phyloP scores from a whole-genome alignment of 2,113 vertebrate genomes.

The Perognathus longimembris region DNA sequence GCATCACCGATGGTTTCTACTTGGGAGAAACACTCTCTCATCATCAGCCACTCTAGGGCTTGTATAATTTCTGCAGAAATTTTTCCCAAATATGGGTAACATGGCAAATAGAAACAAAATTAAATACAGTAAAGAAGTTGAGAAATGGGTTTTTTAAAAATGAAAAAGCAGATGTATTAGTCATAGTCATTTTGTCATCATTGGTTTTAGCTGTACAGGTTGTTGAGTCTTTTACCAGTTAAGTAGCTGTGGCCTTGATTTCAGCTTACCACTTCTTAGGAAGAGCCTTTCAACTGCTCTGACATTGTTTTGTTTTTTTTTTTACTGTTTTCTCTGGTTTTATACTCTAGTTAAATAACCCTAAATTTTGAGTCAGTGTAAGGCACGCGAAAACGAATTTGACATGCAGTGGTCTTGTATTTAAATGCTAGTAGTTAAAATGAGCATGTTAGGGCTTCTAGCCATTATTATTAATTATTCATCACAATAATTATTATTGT shows the following conservation, averaged over 20 bases:
- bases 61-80: too few species aligned
- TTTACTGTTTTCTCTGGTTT: background rate
- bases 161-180: background rate
- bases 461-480: slow-evolving; percentile 35
- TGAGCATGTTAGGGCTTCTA: background rate
- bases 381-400: slow-evolving; percentile 8
- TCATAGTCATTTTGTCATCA: background rate
- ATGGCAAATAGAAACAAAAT: too few species aligned
- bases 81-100: too few species aligned
- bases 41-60: background rate
- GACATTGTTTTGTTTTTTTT: too few species aligned
- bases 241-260: background rate
- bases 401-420: background rate
- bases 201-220: background rate
- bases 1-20: slow-evolving; percentile 99
- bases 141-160: slow-evolving; percentile 34
- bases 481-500: background rate
- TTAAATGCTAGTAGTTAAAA: slow-evolving; percentile 22
- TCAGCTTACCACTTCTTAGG: background rate
- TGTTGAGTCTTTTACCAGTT: background rate
- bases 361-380: background rate
- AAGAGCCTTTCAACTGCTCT: background rate
- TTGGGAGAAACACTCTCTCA: slow-evolving; percentile 82
- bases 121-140: too few species aligned
- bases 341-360: background rate